Percentiles rank a stretch among this genome's conserved stretches.
Conservation (phyloP, 2,113 vertebrate species). For the Nannobrachium achirus region DNA sequence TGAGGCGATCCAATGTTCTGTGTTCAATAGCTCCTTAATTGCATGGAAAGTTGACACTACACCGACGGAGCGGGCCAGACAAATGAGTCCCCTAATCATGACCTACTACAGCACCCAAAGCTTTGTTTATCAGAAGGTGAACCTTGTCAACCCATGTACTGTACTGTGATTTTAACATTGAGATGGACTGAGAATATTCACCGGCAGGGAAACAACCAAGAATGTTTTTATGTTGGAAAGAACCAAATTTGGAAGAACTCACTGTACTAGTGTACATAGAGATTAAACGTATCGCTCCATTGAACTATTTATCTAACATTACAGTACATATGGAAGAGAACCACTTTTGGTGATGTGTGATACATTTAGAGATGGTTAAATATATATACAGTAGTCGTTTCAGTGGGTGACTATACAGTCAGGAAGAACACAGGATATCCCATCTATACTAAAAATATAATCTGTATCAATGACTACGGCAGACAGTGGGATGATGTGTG, state of each 20-base stretch:
- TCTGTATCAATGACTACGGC: not conserved
- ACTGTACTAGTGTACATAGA: not conserved
- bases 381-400: no score
- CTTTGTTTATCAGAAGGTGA: slow-evolving; percentile 27
- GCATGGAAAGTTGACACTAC: slow-evolving; percentile 56
- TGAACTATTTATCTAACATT: no score
- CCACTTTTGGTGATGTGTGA: no score
- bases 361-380: no score
- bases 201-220: not conserved
- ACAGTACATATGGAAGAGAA: no score
- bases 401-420: no score
- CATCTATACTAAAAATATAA: not conserved
- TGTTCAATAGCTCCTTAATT: slow-evolving; percentile 56
- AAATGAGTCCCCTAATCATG: slow-evolving; percentile 62
- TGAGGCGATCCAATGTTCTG: slow-evolving; percentile 22
- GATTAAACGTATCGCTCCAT: no score
- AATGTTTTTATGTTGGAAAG: not conserved
- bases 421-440: no score
- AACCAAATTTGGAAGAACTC: not conserved
- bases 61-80: slow-evolving; percentile 50
- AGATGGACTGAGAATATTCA: slow-evolving; percentile 4
- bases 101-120: slow-evolving; percentile 45
- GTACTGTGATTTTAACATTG: not conserved
- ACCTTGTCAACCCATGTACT: not conserved
- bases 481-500: not conserved